Conservation (phyloP, 2,888 invertebrate genomes). For the Zaprionus obscuricornis region DNA sequence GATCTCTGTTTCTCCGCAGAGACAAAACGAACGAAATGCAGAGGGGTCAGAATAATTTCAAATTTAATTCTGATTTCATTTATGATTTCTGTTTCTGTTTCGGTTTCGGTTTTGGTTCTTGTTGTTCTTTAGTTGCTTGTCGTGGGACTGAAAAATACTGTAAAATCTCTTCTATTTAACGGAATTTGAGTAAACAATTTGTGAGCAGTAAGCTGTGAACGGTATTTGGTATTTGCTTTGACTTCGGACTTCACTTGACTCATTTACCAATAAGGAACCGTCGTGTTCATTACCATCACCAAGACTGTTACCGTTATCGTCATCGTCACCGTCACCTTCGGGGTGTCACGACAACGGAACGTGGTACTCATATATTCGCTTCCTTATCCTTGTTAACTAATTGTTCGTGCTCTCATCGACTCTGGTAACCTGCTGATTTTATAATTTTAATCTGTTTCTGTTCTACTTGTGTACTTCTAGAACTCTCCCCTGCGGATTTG, state of each 20-base stretch:
- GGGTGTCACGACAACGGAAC: conserved; percentile 50
- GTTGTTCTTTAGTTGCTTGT: conserved; percentile 1
- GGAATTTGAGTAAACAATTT: conserved; percentile 33
- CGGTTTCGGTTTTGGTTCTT: conserved; percentile 45
- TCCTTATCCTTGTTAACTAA: conserved; percentile 54
- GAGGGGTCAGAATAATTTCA: conserved; percentile 52
- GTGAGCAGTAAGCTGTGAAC: conserved; percentile 48
- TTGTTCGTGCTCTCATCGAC: conserved; percentile 53
- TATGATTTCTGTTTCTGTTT: too few species aligned
- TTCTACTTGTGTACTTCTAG: conserved; percentile 13
- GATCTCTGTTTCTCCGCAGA: conserved; percentile 53
- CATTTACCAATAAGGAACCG: conserved; percentile 59
- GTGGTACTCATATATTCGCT: too few species aligned
- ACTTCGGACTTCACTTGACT: conserved; percentile 12
- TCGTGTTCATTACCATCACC: conserved; percentile 60
- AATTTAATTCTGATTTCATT: conserved; percentile 60
- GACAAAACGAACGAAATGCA: conserved; percentile 31
- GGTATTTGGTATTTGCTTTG: conserved; percentile 30
- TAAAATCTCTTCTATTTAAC: conserved; percentile 48
- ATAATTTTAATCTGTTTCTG: conserved; percentile 25
- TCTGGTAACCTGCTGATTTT: conserved; percentile 46
- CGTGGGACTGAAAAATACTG: conserved; percentile 39
- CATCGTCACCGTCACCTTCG: conserved; percentile 17
- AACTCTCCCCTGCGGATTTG: conserved; percentile 29
- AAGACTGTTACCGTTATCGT: conserved; percentile 22